These are phyloP conservation scores for Nycticebus coucang DNA, from an alignment of 2,113 vertebrate genomes.

Conservation along the genomic window DNA sequence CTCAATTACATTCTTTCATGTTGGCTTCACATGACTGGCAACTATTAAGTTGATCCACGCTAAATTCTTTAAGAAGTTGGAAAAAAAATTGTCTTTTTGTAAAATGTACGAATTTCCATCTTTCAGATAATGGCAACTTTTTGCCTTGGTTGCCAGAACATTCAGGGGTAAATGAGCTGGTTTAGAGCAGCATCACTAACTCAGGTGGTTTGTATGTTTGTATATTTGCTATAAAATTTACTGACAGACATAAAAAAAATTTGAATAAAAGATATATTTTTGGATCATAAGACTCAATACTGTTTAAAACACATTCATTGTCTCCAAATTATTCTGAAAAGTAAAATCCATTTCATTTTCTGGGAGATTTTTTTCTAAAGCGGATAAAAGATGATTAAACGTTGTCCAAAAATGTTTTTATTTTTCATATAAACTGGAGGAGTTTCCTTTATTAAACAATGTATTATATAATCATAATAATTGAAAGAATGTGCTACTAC, in stretches of 20 bases:
- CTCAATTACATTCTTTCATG: neutral
- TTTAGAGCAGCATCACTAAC: neutral
- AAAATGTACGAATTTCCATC: neutral
- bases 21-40: neutral
- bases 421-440: neutral
- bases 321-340: conserved; percentile 17
- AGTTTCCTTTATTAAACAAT: neutral
- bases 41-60: neutral
- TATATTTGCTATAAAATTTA: conserved; percentile 44
- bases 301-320: neutral
- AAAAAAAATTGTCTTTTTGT: neutral
- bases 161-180: neutral
- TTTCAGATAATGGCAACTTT: neutral
- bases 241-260: conserved; percentile 6
- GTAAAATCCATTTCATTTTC: conserved; percentile 7
- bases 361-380: neutral
- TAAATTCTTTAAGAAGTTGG: neutral
- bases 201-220: neutral
- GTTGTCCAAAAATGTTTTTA: neutral
- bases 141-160: neutral
- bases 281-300: neutral
- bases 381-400: neutral
- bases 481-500: neutral
- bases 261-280: neutral
- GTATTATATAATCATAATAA: neutral